Percentiles rank a stretch among this genome's conserved stretches.
phyloP scores from a whole-genome alignment of 2,888 invertebrate species.

The Tenthredo mesomela region DNA sequence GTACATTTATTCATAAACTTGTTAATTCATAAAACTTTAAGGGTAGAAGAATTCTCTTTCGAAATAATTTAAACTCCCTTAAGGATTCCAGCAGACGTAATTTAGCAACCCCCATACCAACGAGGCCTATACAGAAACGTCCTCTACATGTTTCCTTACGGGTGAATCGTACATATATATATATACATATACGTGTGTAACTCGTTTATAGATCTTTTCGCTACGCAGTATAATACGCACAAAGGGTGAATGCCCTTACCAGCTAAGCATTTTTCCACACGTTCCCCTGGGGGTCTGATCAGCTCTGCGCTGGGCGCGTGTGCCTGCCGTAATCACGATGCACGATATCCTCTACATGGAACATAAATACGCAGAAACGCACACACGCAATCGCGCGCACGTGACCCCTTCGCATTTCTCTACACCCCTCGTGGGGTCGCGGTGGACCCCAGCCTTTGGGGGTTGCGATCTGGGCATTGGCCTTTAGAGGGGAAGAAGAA shows the following conservation, averaged over 20 bases:
- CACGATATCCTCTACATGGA: not conserved
- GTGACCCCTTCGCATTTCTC: slow-evolving; percentile 58
- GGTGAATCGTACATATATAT: not conserved
- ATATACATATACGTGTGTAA: not conserved
- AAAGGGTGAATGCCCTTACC: slow-evolving; percentile 50
- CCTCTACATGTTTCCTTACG: not conserved
- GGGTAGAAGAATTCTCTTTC: not conserved
- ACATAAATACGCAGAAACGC: not conserved
- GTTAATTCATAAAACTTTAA: slow-evolving; percentile 36
- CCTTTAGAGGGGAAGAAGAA: slow-evolving; percentile 27
- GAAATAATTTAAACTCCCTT: slow-evolving; percentile 25
- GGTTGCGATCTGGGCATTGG: slow-evolving; percentile 20
- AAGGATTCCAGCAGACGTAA: slow-evolving; percentile 16
- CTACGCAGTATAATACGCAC: slow-evolving; percentile 19
- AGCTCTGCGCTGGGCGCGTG: slow-evolving; percentile 61
- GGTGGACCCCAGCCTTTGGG: slow-evolving; percentile 26
- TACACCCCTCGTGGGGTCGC: slow-evolving; percentile 49
- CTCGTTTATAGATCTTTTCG: slow-evolving; percentile 10
- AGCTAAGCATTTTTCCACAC: slow-evolving; percentile 52
- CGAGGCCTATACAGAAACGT: not conserved
- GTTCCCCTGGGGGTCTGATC: slow-evolving; percentile 38
- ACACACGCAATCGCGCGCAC: slow-evolving; percentile 52
- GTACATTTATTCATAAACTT: slow-evolving; percentile 18
- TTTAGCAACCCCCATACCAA: not conserved
- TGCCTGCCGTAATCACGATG: slow-evolving; percentile 44